Evolutionary conservation across 2,113 vertebrate species (phyloP).

Genomic region (Tympanuchus pallidicinctus): DNA sequence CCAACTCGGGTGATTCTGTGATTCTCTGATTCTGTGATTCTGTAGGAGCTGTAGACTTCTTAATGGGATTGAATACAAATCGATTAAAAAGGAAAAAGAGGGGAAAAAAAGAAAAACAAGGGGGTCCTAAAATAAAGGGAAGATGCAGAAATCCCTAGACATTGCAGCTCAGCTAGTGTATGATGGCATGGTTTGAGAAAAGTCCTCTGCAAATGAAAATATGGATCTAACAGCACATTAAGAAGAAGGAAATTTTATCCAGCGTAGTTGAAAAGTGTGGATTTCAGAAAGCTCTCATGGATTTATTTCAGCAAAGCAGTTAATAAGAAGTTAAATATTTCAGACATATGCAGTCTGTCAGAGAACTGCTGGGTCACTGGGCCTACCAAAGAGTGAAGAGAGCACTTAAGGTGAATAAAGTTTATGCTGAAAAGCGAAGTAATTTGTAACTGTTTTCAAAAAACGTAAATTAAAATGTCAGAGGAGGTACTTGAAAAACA

Average conservation of each 20-base stretch:
- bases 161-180: not conserved
- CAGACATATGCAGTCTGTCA: not conserved
- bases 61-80: not conserved
- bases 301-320: not conserved
- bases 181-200: not conserved
- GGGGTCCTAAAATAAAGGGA: not conserved
- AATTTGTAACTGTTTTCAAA: not conserved
- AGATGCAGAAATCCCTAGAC: not conserved
- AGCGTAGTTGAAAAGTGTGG: not conserved
- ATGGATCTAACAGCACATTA: not conserved
- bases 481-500: constrained; percentile 14
- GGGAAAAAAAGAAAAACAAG: not conserved
- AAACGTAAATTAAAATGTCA: constrained; percentile 33
- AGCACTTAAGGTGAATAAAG: not conserved
- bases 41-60: not conserved
- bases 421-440: constrained; percentile 28
- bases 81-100: not conserved
- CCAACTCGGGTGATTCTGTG: no score
- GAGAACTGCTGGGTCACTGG: not conserved
- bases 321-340: constrained; percentile 49
- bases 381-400: not conserved
- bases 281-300: not conserved
- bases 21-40: no score
- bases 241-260: not conserved
- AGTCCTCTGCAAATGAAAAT: not conserved